Percentiles rank a stretch among this genome's conserved stretches.
Evolutionary conservation across 2,888 invertebrate species (phyloP).

Genomic region (Anthophora plumipes): DNA sequence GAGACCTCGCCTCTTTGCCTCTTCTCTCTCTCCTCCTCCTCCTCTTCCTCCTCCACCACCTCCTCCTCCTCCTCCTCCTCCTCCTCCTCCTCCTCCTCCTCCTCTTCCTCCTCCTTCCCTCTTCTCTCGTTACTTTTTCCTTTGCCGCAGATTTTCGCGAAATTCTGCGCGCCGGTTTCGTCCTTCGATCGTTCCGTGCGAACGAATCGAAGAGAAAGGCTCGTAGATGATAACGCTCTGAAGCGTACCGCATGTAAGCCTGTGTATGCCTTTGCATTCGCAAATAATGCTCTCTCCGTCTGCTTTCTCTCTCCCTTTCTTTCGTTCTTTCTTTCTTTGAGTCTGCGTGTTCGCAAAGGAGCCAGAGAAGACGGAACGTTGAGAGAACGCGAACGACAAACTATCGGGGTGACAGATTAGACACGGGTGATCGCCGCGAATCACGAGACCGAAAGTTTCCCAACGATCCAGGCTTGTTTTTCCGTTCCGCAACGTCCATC

Average conservation of each 20-base stretch:
- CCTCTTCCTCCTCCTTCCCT: background rate
- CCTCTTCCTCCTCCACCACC: background rate
- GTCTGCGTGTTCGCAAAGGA: too few relatives aligned
- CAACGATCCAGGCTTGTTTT: slow-evolving; percentile 44
- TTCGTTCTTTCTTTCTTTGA: background rate
- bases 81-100: background rate
- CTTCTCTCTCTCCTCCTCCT: slow-evolving; percentile 7
- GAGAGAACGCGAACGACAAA: too few relatives aligned
- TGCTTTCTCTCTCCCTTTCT: background rate
- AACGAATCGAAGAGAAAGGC: too few relatives aligned
- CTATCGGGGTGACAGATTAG: too few relatives aligned
- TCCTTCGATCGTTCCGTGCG: background rate
- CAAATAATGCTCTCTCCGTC: too few relatives aligned
- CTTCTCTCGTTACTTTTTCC: background rate
- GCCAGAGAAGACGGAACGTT: too few relatives aligned
- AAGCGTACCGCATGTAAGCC: too few relatives aligned
- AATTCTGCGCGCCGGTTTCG: background rate
- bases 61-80: slow-evolving; percentile 3
- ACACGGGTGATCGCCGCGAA: background rate
- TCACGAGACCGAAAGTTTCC: background rate
- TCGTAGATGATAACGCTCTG: too few relatives aligned
- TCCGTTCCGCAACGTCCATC: slow-evolving; percentile 61
- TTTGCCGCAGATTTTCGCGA: background rate
- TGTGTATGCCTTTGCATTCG: too few relatives aligned
- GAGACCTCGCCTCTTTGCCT: slow-evolving; percentile 62